These are phyloP conservation scores for Chloropsis hardwickii DNA, from an alignment of 2,113 vertebrate genomes.

Conservation along the genomic window DNA sequence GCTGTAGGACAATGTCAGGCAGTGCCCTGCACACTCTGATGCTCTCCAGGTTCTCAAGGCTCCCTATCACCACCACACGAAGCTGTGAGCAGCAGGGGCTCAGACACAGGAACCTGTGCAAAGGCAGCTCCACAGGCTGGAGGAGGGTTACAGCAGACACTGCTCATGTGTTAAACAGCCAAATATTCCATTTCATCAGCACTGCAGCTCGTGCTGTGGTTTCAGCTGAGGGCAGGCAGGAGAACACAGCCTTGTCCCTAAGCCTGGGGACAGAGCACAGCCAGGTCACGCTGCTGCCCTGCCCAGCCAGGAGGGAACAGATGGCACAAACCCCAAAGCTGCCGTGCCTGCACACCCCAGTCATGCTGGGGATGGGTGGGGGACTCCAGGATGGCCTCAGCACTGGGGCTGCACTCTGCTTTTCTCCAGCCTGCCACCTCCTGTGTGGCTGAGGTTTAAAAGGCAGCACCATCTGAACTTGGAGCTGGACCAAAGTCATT, in stretches of 20 bases:
- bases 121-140: not conserved
- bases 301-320: fast-evolving
- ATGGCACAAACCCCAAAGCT: not conserved
- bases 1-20: not conserved
- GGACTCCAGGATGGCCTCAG: not conserved
- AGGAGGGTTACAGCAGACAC: not conserved
- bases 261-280: fast-evolving
- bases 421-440: not conserved
- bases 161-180: not conserved
- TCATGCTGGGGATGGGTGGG: fast-evolving
- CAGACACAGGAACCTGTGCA: not conserved
- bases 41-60: not conserved
- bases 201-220: not conserved
- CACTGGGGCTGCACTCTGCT: not conserved
- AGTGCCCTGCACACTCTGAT: not conserved
- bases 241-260: fast-evolving
- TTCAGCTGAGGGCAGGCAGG: not conserved
- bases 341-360: not conserved
- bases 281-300: fast-evolving
- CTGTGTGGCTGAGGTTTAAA: not conserved
- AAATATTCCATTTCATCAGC: not conserved
- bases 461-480: not conserved
- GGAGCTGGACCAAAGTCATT: not conserved
- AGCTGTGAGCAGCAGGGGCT: not conserved
- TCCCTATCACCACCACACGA: not conserved